phyloP scores from a whole-genome alignment of 2,888 invertebrate genomes.

The Polydrusus tereticollis region DNA sequence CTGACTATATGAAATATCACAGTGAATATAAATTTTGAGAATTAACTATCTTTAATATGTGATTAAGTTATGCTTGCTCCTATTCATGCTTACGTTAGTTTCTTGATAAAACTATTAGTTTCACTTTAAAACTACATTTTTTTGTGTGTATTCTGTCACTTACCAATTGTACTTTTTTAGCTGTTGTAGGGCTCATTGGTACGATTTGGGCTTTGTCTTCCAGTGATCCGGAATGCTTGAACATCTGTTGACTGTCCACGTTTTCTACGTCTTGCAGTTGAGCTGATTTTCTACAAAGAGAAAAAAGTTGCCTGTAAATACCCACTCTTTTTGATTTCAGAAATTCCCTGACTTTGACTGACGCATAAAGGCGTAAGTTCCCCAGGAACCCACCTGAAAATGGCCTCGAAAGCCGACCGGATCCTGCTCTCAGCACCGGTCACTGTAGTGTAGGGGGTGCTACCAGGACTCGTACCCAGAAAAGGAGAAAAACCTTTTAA shows the following conservation, averaged over 20 bases:
- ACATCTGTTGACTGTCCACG: constrained; percentile 67
- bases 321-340: no score
- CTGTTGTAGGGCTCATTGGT: constrained; percentile 77
- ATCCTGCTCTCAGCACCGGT: constrained; percentile 91
- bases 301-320: no score
- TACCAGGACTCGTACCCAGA: constrained; percentile 72
- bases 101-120: no score
- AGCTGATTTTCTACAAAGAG: constrained; percentile 74
- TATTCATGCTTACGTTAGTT: no score
- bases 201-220: constrained; percentile 66
- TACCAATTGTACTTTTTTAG: constrained; percentile 92
- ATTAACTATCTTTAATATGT: no score
- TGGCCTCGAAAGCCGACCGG: constrained; percentile 90
- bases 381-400: constrained; percentile 78
- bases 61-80: no score
- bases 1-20: no score
- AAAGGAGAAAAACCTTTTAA: constrained; percentile 71
- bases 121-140: no score
- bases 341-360: no score
- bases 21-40: no score
- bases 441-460: constrained; percentile 84
- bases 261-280: constrained; percentile 84
- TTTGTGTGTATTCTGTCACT: constrained; percentile 56
- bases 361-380: no score
- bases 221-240: constrained; percentile 46